These are phyloP conservation scores for Darwinula stevensoni DNA, from an alignment of 2,888 invertebrate species.

Conservation along the genomic window DNA sequence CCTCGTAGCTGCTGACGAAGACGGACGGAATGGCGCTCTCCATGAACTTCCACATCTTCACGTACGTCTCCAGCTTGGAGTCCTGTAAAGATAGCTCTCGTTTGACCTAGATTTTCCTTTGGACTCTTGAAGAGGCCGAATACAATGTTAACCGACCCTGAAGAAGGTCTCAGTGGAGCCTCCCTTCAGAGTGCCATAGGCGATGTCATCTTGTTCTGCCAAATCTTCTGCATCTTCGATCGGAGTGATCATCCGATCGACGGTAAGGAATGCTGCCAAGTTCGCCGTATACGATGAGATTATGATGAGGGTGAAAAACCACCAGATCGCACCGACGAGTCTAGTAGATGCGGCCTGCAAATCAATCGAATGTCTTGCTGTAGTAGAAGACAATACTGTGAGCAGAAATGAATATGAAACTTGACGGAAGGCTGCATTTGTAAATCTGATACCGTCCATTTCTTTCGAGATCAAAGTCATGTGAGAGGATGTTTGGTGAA, in stretches of 20 bases:
- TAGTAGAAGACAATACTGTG: no score
- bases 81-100: conserved; percentile 30
- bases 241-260: conserved; percentile 58
- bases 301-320: conserved; percentile 56
- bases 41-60: conserved; percentile 59
- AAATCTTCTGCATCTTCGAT: conserved; percentile 58
- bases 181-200: conserved; percentile 49
- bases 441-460: no score
- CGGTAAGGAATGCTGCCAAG: conserved; percentile 64
- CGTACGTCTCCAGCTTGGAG: conserved; percentile 44
- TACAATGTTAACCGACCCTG: no score
- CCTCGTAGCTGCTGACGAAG: conserved; percentile 39
- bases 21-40: conserved; percentile 32
- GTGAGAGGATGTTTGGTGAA: no score
- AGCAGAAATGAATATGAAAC: no score
- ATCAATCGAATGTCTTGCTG: no score
- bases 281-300: conserved; percentile 76
- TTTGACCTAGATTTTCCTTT: no score
- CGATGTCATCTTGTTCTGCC: conserved; percentile 47
- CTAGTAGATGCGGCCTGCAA: conserved; percentile 22
- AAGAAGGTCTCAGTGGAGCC: conserved; percentile 75
- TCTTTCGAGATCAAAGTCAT: no score
- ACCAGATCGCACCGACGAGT: conserved; percentile 26
- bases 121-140: no score
- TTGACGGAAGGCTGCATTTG: no score